These are phyloP conservation scores for Adoxophyes honmai DNA, from an alignment of 1,140 invertebrate species.

Conservation along the genomic window DNA sequence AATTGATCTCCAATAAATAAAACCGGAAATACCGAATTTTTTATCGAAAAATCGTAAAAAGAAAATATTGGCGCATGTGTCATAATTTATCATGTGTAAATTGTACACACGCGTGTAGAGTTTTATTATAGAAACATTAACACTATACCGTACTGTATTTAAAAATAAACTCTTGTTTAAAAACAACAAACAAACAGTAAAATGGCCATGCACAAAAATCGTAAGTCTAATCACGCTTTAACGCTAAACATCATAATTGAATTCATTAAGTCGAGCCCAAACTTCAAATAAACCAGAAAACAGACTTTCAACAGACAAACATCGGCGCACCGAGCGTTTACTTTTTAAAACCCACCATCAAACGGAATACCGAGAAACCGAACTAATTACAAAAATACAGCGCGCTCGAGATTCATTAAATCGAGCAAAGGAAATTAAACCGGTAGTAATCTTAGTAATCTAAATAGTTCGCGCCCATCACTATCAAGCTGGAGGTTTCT, in stretches of 20 bases:
- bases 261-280: background rate
- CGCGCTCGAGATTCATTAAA: constrained; percentile 20
- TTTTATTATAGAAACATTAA: no score
- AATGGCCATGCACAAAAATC: no score
- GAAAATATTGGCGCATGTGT: no score
- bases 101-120: no score
- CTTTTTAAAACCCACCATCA: constrained; percentile 8
- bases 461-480: constrained; percentile 18
- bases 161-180: no score
- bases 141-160: no score
- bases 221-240: background rate
- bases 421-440: constrained; percentile 22
- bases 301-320: background rate
- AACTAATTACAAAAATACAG: constrained; percentile 22
- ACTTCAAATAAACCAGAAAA: constrained; percentile 15
- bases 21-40: no score
- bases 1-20: no score
- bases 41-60: no score
- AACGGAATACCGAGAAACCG: constrained; percentile 15
- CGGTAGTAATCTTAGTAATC: constrained; percentile 23
- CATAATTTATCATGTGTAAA: no score
- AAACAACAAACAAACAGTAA: no score
- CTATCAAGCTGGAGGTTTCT: constrained; percentile 4
- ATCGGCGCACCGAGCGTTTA: constrained; percentile 12
- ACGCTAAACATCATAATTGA: constrained; percentile 4